Evolutionary conservation across 2,113 vertebrate species (phyloP).

Genomic region (Merops nubicus): DNA sequence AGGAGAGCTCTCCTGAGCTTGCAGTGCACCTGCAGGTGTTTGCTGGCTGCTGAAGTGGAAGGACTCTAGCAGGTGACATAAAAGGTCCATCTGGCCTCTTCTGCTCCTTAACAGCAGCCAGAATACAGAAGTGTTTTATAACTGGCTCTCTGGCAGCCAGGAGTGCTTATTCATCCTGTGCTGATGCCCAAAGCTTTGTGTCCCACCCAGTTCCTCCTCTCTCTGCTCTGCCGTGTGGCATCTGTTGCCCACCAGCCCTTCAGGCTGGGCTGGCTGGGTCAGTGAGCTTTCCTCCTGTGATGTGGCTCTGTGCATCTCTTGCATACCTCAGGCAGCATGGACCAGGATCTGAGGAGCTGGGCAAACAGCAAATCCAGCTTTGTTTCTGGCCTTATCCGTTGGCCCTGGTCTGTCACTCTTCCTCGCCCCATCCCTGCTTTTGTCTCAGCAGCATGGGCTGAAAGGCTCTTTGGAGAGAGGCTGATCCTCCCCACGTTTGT

Average conservation of each 20-base stretch:
- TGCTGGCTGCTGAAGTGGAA: neutral
- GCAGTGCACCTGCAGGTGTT: neutral
- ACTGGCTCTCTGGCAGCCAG: neutral
- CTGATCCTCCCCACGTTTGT: neutral
- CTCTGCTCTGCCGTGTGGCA: neutral
- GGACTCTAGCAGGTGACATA: neutral
- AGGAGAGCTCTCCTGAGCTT: neutral
- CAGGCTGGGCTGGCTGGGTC: neutral
- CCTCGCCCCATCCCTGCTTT: neutral
- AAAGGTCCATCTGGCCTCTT: neutral
- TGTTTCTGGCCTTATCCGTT: neutral
- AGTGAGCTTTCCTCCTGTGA: neutral
- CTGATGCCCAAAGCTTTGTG: neutral
- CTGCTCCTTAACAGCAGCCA: neutral
- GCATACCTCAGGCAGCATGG: neutral
- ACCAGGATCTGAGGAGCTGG: neutral
- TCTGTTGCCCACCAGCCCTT: neutral
- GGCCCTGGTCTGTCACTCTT: neutral
- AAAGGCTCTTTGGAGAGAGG: neutral
- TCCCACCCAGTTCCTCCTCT: neutral
- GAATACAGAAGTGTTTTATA: neutral
- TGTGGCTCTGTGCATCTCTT: neutral
- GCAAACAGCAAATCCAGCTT: neutral
- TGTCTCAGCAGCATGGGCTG: neutral
- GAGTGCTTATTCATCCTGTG: rapidly evolving